Conservation (phyloP, 1,140 invertebrate species). For the Dinoponera quadriceps region DNA sequence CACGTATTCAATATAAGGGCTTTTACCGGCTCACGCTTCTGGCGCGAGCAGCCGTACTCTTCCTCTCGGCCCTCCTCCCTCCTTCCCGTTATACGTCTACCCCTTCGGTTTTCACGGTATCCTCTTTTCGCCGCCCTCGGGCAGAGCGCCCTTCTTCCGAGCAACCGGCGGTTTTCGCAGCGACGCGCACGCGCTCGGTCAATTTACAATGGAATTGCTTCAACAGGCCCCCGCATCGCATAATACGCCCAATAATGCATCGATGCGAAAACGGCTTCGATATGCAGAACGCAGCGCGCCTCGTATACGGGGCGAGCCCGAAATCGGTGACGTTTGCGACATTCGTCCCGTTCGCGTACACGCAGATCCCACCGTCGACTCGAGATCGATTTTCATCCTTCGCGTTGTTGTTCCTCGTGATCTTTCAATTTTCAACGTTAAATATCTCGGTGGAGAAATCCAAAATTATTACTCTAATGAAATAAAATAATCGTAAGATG, state of each 20-base stretch:
- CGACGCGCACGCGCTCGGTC: constrained; percentile 58
- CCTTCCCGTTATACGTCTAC: too few relatives aligned
- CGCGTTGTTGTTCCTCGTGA: neutral
- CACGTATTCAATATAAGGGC: constrained; percentile 80
- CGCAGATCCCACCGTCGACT: neutral
- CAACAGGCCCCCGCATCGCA: constrained; percentile 58
- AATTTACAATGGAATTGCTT: constrained; percentile 72
- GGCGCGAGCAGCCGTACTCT: constrained; percentile 9
- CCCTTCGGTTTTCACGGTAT: constrained; percentile 10
- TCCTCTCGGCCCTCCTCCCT: neutral
- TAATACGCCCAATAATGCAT: constrained; percentile 72
- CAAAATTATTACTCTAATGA: neutral
- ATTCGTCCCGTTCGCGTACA: neutral
- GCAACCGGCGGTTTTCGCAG: constrained; percentile 56
- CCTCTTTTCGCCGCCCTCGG: constrained; percentile 32
- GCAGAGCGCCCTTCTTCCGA: constrained; percentile 20
- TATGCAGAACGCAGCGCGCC: constrained; percentile 56
- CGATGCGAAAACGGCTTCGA: constrained; percentile 49
- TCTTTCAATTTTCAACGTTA: neutral
- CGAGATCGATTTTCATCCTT: neutral
- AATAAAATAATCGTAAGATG: neutral
- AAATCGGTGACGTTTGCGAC: neutral
- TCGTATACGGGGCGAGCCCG: neutral
- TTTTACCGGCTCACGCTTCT: constrained; percentile 67
- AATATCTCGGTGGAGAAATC: neutral